Evolutionary conservation across 1,140 invertebrate genomes (phyloP).

Genomic region (Conopomorpha cramerella): DNA sequence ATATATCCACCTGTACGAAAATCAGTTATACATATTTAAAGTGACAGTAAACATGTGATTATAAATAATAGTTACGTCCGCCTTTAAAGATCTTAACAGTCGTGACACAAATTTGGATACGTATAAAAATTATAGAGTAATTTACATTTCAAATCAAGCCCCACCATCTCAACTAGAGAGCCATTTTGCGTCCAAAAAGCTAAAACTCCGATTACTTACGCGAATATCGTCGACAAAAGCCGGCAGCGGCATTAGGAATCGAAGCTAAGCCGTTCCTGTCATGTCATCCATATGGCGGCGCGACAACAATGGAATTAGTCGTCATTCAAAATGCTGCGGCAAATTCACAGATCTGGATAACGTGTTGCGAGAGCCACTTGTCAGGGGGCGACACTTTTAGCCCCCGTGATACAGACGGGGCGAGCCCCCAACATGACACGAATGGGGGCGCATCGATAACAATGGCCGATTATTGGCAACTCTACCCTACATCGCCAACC

Average conservation of each 20-base stretch:
- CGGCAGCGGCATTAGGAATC: constrained; percentile 38
- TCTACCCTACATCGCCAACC: constrained; percentile 28
- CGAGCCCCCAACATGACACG: constrained; percentile 56
- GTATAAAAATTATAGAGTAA: too few relatives aligned
- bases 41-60: too few relatives aligned
- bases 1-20: too few relatives aligned
- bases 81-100: too few relatives aligned
- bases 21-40: too few relatives aligned
- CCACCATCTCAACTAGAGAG: too few relatives aligned
- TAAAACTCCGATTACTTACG: too few relatives aligned
- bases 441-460: constrained; percentile 29
- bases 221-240: too few relatives aligned
- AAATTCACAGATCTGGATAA: constrained; percentile 49
- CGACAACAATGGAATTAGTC: constrained; percentile 55
- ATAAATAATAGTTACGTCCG: too few relatives aligned
- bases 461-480: constrained; percentile 40
- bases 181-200: too few relatives aligned
- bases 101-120: too few relatives aligned
- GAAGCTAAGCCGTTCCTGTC: constrained; percentile 34
- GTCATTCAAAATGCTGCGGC: constrained; percentile 49
- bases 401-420: constrained; percentile 49
- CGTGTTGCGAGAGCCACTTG: constrained; percentile 50
- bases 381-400: constrained; percentile 49
- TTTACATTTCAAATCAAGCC: too few relatives aligned
- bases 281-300: constrained; percentile 42